phyloP scores from a whole-genome alignment of 2,797 vertebrate genomes.

The Rhinoraja longicauda region DNA sequence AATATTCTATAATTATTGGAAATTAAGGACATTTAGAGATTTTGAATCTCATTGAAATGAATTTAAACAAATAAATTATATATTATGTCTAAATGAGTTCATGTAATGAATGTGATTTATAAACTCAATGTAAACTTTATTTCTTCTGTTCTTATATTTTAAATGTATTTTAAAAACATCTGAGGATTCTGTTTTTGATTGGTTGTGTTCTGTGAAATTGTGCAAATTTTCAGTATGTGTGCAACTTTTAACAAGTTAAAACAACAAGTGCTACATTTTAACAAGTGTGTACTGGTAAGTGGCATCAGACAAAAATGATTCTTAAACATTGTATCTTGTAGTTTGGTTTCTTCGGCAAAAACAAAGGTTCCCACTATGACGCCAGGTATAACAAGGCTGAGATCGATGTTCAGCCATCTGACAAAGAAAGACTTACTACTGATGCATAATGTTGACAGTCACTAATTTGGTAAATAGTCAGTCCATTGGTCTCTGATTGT shows the following conservation, averaged over 20 bases:
- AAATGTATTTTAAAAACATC: conserved; percentile 20
- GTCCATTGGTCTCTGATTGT: conserved; percentile 59
- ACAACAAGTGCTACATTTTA: no score
- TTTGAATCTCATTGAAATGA: no score
- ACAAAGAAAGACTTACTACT: conserved; percentile 95
- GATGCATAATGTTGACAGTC: conserved; percentile 85
- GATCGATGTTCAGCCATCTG: conserved; percentile 96
- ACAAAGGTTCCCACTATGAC: conserved; percentile 80
- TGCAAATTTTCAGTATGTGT: conserved; percentile 39
- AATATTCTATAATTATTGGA: no score
- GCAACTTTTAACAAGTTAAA: background rate
- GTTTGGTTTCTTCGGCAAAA: conserved; percentile 99
- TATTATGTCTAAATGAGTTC: background rate
- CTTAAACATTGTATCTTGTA: conserved; percentile 78
- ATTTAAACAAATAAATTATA: no score
- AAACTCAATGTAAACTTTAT: background rate
- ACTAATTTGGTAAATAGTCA: conserved; percentile 78
- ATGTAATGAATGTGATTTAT: background rate
- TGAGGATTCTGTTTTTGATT: conserved; percentile 38
- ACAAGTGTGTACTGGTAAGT: background rate
- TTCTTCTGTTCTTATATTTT: background rate
- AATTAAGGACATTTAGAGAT: no score
- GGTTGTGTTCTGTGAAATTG: conserved; percentile 21
- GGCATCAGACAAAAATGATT: conserved; percentile 46
- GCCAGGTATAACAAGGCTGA: conserved; percentile 96